Percentiles rank a stretch among this genome's conserved stretches.
phyloP scores from a whole-genome alignment of 2,888 invertebrate species.

The Nephrotoma flavescens region DNA sequence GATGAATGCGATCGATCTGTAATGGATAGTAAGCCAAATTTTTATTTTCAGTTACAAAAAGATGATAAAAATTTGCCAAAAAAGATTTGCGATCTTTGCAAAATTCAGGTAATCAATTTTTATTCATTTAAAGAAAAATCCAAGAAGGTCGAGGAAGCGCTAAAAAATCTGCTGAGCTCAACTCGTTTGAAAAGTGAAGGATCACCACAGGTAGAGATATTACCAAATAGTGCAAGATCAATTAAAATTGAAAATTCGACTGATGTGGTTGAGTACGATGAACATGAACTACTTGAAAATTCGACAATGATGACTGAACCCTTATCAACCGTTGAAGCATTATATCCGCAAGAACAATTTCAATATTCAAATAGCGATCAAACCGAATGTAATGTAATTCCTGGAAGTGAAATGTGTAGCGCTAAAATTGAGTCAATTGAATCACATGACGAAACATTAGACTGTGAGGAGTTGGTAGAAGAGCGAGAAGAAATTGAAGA shows the following conservation, averaged over 20 bases:
- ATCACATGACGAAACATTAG: neutral
- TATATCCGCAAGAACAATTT: neutral
- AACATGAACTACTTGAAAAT: neutral
- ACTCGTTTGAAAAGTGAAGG: neutral
- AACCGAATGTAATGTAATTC: neutral
- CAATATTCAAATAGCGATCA: neutral
- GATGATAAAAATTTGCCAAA: slow-evolving; percentile 9
- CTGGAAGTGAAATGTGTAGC: neutral
- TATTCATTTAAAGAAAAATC: slow-evolving; percentile 12
- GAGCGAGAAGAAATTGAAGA: neutral
- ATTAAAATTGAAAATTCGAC: neutral
- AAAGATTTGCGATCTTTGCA: slow-evolving; percentile 12
- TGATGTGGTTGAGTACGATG: neutral
- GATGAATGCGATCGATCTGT: neutral
- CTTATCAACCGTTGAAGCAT: neutral
- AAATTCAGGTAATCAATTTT: slow-evolving; percentile 10
- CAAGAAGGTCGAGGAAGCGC: slow-evolving; percentile 9
- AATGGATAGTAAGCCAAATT: neutral
- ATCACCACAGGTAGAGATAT: neutral
- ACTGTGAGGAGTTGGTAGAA: neutral
- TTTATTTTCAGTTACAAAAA: slow-evolving; percentile 7
- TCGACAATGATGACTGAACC: neutral
- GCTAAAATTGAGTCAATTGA: neutral
- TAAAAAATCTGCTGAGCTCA: neutral
- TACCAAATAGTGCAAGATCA: neutral